phyloP scores from a whole-genome alignment of 2,888 invertebrate genomes.

The Pediacus dermestoides region DNA sequence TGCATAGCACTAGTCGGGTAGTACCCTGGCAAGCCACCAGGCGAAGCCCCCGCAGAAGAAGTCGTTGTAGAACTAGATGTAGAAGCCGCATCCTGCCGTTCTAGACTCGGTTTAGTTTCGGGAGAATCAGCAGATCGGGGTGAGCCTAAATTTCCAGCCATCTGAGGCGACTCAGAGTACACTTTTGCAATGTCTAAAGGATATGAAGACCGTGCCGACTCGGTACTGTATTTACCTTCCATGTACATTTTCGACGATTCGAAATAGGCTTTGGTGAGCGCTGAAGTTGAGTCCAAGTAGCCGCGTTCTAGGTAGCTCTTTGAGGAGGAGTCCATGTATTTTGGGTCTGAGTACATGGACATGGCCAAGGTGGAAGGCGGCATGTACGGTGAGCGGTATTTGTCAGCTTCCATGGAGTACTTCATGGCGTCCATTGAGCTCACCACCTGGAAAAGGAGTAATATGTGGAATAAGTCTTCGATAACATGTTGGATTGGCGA shows the following conservation, averaged over 20 bases:
- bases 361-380: slow-evolving; percentile 59
- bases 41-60: slow-evolving; percentile 65
- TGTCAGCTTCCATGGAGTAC: slow-evolving; percentile 73
- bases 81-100: slow-evolving; percentile 53
- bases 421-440: slow-evolving; percentile 76
- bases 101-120: slow-evolving; percentile 43
- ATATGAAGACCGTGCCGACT: slow-evolving; percentile 51
- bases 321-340: slow-evolving; percentile 57
- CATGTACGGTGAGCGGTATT: slow-evolving; percentile 69
- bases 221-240: slow-evolving; percentile 54
- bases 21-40: slow-evolving; percentile 57
- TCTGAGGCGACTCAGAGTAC: slow-evolving; percentile 49
- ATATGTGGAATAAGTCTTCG: too few species aligned
- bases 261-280: slow-evolving; percentile 69
- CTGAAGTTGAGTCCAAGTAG: slow-evolving; percentile 64
- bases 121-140: slow-evolving; percentile 54
- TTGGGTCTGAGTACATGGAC: slow-evolving; percentile 72
- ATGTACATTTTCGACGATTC: slow-evolving; percentile 69
- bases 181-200: slow-evolving; percentile 63
- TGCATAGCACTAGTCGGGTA: slow-evolving; percentile 53
- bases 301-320: slow-evolving; percentile 60
- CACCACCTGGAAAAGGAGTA: slow-evolving; percentile 65
- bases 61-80: slow-evolving; percentile 57
- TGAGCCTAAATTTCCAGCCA: slow-evolving; percentile 26
- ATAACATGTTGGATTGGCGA: too few species aligned